phyloP scores from a whole-genome alignment of 1,140 invertebrate species.

The Chionoecetes opilio region DNA sequence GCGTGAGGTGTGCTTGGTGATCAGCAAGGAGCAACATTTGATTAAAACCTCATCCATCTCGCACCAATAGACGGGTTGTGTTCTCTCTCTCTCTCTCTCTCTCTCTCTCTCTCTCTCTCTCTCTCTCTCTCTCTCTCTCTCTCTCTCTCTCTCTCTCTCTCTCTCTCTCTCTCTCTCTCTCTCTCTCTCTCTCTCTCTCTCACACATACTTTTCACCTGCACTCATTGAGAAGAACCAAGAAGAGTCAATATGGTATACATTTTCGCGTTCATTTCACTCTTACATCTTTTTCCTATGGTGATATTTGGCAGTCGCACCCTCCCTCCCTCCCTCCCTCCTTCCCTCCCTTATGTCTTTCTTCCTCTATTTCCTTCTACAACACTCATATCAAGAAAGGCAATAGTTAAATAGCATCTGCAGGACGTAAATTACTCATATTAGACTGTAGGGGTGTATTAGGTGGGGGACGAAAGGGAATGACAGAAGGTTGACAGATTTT shows the following conservation, averaged over 20 bases:
- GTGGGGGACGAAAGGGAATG: neutral
- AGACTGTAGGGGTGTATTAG: neutral
- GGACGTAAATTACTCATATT: neutral
- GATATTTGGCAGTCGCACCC: neutral
- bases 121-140: neutral
- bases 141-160: neutral
- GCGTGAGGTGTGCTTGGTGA: conserved; percentile 60
- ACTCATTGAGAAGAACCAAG: too few species aligned
- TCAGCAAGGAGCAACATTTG: conserved; percentile 45
- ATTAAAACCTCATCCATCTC: conserved; percentile 69
- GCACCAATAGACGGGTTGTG: conserved; percentile 41
- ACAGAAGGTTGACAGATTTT: neutral
- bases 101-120: conserved; percentile 40
- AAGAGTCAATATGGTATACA: too few species aligned
- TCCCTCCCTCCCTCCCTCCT: neutral
- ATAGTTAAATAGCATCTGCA: neutral
- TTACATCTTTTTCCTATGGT: neutral
- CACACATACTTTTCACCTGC: too few species aligned
- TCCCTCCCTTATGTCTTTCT: neutral
- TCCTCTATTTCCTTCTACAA: neutral
- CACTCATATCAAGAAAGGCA: neutral
- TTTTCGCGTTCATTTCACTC: too few species aligned
- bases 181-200: conserved; percentile 30
- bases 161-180: neutral
- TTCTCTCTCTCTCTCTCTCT: conserved; percentile 45